These are phyloP conservation scores for Oophaga sylvatica DNA, from an alignment of 2,797 vertebrate genomes.

Conservation along the genomic window DNA sequence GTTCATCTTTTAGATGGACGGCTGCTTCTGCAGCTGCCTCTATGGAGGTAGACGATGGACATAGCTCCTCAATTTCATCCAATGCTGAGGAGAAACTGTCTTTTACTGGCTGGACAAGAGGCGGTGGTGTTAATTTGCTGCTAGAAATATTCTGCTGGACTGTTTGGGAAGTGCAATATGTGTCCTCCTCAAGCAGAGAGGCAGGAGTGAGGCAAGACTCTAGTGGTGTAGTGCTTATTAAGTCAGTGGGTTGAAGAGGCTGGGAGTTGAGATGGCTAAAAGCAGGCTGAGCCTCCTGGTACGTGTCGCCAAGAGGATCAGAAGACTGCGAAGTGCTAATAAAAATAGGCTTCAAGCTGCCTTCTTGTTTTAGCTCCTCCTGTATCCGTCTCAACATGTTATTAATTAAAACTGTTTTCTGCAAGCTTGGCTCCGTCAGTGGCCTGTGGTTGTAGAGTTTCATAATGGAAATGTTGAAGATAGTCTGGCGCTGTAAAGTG, in stretches of 20 bases:
- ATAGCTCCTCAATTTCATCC: constrained; percentile 91
- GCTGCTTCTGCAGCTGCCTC: constrained; percentile 72
- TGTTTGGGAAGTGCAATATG: constrained; percentile 83
- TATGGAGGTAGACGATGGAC: constrained; percentile 89
- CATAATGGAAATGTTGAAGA: constrained; percentile 99
- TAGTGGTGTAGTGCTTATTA: constrained; percentile 77
- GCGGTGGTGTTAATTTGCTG: constrained; percentile 52
- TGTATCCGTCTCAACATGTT: constrained; percentile 98
- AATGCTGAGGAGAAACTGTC: constrained; percentile 87
- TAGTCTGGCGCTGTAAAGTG: constrained; percentile 97
- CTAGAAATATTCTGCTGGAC: constrained; percentile 70
- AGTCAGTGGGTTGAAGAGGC: constrained; percentile 73
- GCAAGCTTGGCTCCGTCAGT: constrained; percentile 90
- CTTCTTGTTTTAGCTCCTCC: constrained; percentile 94
- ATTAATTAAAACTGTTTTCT: constrained; percentile 96
- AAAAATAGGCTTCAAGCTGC: constrained; percentile 85
- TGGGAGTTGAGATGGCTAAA: constrained; percentile 77
- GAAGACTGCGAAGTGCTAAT: constrained; percentile 82
- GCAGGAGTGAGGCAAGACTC: constrained; percentile 95
- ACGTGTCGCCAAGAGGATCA: constrained; percentile 83
- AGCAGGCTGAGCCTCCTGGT: constrained; percentile 85
- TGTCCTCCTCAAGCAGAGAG: constrained; percentile 89
- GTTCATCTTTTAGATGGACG: constrained; percentile 75
- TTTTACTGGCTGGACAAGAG: constrained; percentile 72
- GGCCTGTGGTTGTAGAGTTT: constrained; percentile 95